A percentile compares a stretch with the other conserved stretches of the same genome.
Evolutionary conservation across 1,140 invertebrate species (phyloP).

Genomic region (Maniola jurtina): DNA sequence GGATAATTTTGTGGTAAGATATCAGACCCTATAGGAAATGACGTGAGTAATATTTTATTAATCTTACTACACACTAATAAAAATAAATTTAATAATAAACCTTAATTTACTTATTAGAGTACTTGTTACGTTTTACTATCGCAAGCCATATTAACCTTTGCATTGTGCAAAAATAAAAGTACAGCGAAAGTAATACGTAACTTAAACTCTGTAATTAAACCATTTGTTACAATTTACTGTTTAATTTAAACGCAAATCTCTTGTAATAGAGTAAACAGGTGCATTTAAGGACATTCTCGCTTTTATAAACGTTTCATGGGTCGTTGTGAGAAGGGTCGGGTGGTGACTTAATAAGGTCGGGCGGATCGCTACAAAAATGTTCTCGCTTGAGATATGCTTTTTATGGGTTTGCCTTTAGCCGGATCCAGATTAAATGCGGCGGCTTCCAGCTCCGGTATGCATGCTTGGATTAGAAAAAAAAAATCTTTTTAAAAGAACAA

Average conservation of each 20-base stretch:
- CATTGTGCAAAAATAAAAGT: neutral
- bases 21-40: no score
- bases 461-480: no score
- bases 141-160: neutral
- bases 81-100: no score
- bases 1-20: no score
- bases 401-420: neutral
- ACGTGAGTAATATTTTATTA: no score
- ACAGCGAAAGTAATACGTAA: neutral
- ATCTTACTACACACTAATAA: no score
- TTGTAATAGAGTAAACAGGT: conserved; percentile 51
- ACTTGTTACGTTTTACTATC: no score
- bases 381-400: conserved; percentile 27
- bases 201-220: conserved; percentile 10
- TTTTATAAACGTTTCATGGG: conserved; percentile 57
- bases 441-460: no score
- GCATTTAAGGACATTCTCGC: conserved; percentile 58
- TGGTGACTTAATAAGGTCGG: conserved; percentile 63
- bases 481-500: no score
- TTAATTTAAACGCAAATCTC: conserved; percentile 30
- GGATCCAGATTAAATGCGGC: neutral
- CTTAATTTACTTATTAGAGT: no score
- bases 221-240: conserved; percentile 31
- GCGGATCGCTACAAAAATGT: conserved; percentile 53
- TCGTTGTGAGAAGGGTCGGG: conserved; percentile 48